These are phyloP conservation scores for Edolisoma coerulescens DNA, from an alignment of 2,113 vertebrate genomes.

Conservation along the genomic window DNA sequence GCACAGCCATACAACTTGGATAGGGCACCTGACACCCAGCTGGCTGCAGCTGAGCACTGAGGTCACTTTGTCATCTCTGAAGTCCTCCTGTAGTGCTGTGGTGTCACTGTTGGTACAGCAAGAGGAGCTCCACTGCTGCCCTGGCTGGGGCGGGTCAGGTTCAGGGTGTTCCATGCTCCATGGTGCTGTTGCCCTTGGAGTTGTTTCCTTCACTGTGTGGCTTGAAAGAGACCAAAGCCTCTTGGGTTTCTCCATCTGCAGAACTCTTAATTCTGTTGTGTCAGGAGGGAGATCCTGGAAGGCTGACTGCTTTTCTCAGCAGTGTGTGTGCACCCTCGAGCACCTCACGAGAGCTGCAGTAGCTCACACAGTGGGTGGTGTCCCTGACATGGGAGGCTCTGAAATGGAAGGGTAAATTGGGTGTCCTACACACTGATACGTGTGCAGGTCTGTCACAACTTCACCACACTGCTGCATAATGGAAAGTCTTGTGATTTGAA, in stretches of 20 bases:
- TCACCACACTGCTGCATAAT: not conserved
- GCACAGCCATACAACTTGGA: accelerated
- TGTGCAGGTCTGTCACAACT: not conserved
- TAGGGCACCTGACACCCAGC: accelerated
- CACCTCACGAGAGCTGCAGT: accelerated
- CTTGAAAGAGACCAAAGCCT: not conserved
- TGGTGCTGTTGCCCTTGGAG: not conserved
- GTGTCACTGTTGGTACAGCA: not conserved
- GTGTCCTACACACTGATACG: not conserved
- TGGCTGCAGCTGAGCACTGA: not conserved
- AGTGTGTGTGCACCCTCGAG: accelerated
- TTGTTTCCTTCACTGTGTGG: not conserved
- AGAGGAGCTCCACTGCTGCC: not conserved
- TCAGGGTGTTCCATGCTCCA: not conserved
- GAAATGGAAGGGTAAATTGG: not conserved
- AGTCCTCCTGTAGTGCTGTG: not conserved
- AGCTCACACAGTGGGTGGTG: not conserved
- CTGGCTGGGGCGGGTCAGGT: not conserved
- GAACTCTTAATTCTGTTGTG: not conserved
- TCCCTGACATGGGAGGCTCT: not conserved
- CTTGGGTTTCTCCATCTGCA: not conserved
- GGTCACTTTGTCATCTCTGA: not conserved
- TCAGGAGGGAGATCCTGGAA: not conserved
- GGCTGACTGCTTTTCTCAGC: not conserved
- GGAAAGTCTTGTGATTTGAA: not conserved